phyloP scores from a whole-genome alignment of 2,113 vertebrate species.

The Podilymbus podiceps region DNA sequence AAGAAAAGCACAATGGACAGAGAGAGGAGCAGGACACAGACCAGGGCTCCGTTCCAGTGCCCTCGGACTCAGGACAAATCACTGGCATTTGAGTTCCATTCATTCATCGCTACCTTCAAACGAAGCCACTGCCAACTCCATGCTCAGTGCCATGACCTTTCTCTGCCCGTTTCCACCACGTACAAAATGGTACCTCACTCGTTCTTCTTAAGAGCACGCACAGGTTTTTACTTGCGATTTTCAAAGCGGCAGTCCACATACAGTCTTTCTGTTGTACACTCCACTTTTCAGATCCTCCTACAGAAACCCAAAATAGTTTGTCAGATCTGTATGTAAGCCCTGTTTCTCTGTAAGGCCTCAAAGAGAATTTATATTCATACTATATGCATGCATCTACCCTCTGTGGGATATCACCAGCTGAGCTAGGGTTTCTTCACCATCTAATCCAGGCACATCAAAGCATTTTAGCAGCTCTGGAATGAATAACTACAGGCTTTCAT shows the following conservation, averaged over 20 bases:
- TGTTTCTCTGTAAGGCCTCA: constrained; percentile 21
- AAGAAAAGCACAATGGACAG: neutral
- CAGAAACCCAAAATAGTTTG: constrained; percentile 14
- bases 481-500: constrained; percentile 27
- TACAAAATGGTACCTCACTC: neutral
- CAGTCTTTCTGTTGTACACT: neutral
- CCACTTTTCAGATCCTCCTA: neutral
- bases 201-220: neutral
- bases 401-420: constrained; percentile 37
- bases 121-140: neutral
- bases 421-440: constrained; percentile 15
- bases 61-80: neutral
- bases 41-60: neutral
- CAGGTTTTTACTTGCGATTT: neutral
- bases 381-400: neutral
- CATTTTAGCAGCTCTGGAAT: constrained; percentile 4
- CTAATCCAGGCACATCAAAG: constrained; percentile 61
- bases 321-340: constrained; percentile 18
- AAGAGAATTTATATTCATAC: constrained; percentile 49
- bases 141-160: neutral
- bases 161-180: accelerated
- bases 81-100: neutral
- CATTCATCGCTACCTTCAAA: neutral
- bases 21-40: accelerated
- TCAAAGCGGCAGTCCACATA: neutral